Evolutionary conservation across 2,113 vertebrate genomes (phyloP).

Genomic region (Anarhynchus alexandrinus): DNA sequence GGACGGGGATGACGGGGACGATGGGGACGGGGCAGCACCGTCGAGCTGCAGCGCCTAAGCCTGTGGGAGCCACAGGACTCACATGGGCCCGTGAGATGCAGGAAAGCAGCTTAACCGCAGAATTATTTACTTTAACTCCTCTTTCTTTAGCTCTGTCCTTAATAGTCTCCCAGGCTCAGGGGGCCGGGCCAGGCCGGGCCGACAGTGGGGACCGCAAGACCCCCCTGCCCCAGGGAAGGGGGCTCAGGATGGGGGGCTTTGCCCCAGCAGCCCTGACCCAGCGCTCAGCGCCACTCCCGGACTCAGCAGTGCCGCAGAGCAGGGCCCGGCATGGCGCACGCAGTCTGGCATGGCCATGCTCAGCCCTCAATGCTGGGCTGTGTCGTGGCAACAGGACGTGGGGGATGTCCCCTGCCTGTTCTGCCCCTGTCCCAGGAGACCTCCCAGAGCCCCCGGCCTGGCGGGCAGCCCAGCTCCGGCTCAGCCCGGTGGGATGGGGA

Average conservation of each 20-base stretch:
- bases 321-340: rapidly evolving
- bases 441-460: neutral
- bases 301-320: rapidly evolving
- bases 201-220: rapidly evolving
- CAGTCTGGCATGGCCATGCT: rapidly evolving
- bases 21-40: rapidly evolving
- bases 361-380: rapidly evolving
- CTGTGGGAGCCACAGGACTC: neutral
- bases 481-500: neutral
- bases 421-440: neutral
- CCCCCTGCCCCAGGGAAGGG: neutral
- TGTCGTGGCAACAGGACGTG: rapidly evolving
- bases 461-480: slow-evolving; percentile 22
- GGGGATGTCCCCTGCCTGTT: neutral
- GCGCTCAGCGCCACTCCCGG: rapidly evolving
- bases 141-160: slow-evolving; percentile 55
- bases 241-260: rapidly evolving
- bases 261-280: rapidly evolving
- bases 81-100: neutral
- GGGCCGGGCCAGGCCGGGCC: neutral
- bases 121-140: slow-evolving; percentile 59
- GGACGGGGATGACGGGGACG: no score
- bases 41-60: neutral
- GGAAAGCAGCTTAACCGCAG: slow-evolving; percentile 58
- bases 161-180: slow-evolving; percentile 37